Base-by-base conservation (phyloP, 2,113 vertebrate genomes). In the Alces alces region DNA sequence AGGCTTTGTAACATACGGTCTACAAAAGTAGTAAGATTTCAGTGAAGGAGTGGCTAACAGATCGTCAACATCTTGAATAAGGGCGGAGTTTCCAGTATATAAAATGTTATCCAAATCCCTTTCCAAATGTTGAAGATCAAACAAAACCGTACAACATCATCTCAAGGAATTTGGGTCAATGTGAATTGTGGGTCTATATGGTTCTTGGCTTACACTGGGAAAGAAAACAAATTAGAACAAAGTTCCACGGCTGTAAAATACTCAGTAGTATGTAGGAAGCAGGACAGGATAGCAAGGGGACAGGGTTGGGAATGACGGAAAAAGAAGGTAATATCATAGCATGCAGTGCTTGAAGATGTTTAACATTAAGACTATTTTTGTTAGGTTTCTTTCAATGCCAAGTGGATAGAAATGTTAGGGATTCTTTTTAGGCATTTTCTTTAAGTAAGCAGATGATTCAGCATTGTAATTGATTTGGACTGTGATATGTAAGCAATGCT, bases 401-500 rank as follows among this genome's bases (percentile, higher is more conserved):
- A 50, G 28, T 91, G 25, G 54, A 85, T 43, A 36, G 30, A 86
- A 86, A 50, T 73, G 16, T 86, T 28, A 92, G 36, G 52, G 45
- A n/a, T 89, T 89, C 66, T 93, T 88, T 86, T 91, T 30, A 91
- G 27, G 52, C 21, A 50, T 36, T 96, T 93, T 90, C 60, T 89
- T 78, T 9, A 96, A 83, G 58, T 89, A 45, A 64, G 15, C 45
- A 73, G 58, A 54, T 94, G 61, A 92, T 39, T 86, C 15, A 60
- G 30, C 47, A 60, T 60, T 92, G 45, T 36, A 39, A 64, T 16
- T 43, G 6, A 50, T 80, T 14, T 52, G 36, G 13, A 78, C 47
- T 33, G 36, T 55, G 36, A 5, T 28, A 61, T 39, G 6, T 60
- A 55, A 91, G 47, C 58, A 70, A 7, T 55, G 15, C 39, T 50